These are phyloP conservation scores for Exephanes ischioxanthus DNA, from an alignment of 2,888 invertebrate species.

Conservation along the genomic window DNA sequence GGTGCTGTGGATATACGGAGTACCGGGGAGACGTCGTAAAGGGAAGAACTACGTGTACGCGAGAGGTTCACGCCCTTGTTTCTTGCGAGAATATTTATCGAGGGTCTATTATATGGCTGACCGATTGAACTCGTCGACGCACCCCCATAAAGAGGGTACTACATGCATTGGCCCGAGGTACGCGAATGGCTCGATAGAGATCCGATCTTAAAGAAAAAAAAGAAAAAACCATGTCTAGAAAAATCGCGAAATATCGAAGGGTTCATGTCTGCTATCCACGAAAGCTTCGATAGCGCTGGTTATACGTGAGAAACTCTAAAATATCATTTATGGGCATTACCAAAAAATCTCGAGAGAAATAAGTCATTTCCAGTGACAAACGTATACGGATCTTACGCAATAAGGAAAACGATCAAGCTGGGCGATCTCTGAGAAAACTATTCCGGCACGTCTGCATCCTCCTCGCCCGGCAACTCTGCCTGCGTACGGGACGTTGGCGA, in stretches of 20 bases:
- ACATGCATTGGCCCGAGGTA: background rate
- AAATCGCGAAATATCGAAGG: background rate
- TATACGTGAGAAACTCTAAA: no score
- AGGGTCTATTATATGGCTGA: slow-evolving; percentile 28
- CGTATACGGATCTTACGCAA: background rate
- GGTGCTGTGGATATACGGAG: slow-evolving; percentile 6
- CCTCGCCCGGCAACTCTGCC: slow-evolving; percentile 31
- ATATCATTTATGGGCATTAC: no score
- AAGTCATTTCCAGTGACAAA: background rate
- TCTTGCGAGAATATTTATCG: slow-evolving; percentile 26
- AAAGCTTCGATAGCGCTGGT: no score
- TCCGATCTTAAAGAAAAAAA: background rate
- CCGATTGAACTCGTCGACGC: slow-evolving; percentile 27
- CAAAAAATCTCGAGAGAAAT: background rate
- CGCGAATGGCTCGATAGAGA: background rate
- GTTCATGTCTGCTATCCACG: no score
- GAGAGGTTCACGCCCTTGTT: slow-evolving; percentile 7
- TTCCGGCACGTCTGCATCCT: slow-evolving; percentile 1
- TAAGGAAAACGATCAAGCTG: background rate
- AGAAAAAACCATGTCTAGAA: background rate
- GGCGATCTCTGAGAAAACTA: background rate
- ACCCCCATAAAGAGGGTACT: background rate
- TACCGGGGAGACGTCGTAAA: slow-evolving; percentile 14
- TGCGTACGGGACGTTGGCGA: slow-evolving; percentile 12
- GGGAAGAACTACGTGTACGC: background rate